These are phyloP conservation scores for Sylvietta virens DNA, from an alignment of 2,113 vertebrate genomes.

Conservation along the genomic window DNA sequence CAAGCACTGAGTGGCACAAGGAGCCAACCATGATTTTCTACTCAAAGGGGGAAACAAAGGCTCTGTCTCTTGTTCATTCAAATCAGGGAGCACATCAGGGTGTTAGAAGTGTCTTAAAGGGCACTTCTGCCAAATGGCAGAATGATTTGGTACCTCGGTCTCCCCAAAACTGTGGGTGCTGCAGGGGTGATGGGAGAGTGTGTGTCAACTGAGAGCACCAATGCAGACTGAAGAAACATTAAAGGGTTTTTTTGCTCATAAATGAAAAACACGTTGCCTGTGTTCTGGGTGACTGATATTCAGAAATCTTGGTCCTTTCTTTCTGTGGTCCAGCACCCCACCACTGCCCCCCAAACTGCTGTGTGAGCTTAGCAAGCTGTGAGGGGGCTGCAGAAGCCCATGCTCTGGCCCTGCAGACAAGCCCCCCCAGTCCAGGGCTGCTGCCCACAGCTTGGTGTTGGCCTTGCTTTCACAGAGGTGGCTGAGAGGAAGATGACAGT, in stretches of 20 bases:
- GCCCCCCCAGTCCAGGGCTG: neutral
- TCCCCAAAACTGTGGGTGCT: neutral
- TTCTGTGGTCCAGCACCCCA: neutral
- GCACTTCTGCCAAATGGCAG: neutral
- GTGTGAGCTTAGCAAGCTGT: neutral
- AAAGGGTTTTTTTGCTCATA: neutral
- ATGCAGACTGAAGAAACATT: neutral
- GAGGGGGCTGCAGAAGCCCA: neutral
- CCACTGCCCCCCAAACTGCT: neutral
- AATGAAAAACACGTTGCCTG: neutral
- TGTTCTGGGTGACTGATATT: neutral
- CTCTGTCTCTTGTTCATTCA: conserved; percentile 9
- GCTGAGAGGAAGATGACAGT: conserved; percentile 88
- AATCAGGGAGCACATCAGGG: neutral
- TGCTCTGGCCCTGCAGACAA: neutral
- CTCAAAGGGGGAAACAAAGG: conserved; percentile 31
- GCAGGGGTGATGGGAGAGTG: neutral
- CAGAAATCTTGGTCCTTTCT: neutral
- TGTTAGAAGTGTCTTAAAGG: conserved; percentile 1
- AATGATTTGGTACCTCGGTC: neutral
- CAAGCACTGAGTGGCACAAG: conserved; percentile 29
- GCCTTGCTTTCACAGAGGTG: conserved; percentile 76
- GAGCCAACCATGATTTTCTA: conserved; percentile 36
- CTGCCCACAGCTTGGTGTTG: conserved; percentile 17
- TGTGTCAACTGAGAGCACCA: neutral